phyloP scores from a whole-genome alignment of 2,888 invertebrate genomes.

The Philonicus albiceps region DNA sequence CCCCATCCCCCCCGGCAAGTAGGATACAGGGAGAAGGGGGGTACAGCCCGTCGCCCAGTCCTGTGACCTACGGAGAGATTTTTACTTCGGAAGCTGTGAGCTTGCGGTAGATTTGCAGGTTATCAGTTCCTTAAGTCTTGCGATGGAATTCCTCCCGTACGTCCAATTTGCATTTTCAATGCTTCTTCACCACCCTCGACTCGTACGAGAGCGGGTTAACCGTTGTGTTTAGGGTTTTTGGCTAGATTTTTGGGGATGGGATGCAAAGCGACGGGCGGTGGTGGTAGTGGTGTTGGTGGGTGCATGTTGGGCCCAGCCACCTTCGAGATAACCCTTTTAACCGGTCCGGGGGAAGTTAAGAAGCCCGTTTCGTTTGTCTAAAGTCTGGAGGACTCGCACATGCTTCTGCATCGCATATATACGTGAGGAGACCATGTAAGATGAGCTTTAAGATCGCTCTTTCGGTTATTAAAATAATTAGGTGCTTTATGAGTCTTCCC shows the following conservation, averaged over 20 bases:
- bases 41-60: not conserved
- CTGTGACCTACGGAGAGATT: constrained; percentile 5
- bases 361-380: constrained; percentile 31
- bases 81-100: not conserved
- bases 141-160: not conserved
- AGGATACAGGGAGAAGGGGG: too few species aligned
- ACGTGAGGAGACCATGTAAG: not conserved
- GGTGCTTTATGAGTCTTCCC: constrained; percentile 51
- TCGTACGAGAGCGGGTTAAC: not conserved
- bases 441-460: constrained; percentile 49
- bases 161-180: constrained; percentile 46
- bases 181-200: not conserved
- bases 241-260: not conserved
- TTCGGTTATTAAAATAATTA: constrained; percentile 53
- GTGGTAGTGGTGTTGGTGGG: too few species aligned
- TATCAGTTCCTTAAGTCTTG: constrained; percentile 30
- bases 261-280: not conserved
- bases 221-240: not conserved
- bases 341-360: not conserved
- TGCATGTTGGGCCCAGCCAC: not conserved
- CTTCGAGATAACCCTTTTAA: constrained; percentile 19
- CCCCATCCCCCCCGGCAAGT: not conserved
- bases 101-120: constrained; percentile 2
- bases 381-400: not conserved
- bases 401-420: not conserved